Evolutionary conservation across 1,140 invertebrate genomes (phyloP).

Genomic region (Heterodera carotae): DNA sequence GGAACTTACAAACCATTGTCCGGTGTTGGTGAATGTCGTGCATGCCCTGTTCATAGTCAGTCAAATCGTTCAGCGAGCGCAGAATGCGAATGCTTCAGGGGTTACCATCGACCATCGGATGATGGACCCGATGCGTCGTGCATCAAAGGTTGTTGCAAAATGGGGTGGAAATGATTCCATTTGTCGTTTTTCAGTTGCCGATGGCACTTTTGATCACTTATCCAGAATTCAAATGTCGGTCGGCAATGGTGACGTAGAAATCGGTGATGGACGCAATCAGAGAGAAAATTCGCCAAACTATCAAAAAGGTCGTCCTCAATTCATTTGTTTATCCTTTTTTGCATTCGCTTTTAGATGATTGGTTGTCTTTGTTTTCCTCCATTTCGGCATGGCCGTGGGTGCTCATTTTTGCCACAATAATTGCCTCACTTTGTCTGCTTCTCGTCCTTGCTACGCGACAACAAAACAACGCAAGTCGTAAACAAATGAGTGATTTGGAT

Average conservation of each 20-base stretch:
- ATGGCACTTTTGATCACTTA: not conserved
- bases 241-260: not conserved
- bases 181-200: not conserved
- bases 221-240: not conserved
- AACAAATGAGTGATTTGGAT: conserved; percentile 63
- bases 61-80: conserved; percentile 28
- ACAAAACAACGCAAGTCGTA: conserved; percentile 30
- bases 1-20: conserved; percentile 46
- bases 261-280: not conserved
- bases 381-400: not conserved
- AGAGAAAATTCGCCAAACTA: not conserved
- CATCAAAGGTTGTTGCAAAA: not conserved
- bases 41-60: conserved; percentile 39
- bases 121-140: conserved; percentile 34
- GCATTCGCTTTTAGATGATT: not conserved
- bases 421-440: conserved; percentile 32
- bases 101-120: conserved; percentile 39
- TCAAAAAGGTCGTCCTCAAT: not conserved
- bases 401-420: not conserved
- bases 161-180: not conserved
- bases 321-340: not conserved
- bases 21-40: conserved; percentile 45
- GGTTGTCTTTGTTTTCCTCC: not conserved
- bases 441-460: conserved; percentile 19
- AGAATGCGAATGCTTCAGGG: conserved; percentile 45